Conservation (phyloP, 37 sponge, comb jelly and placozoan species). For the Geodia barretti region DNA sequence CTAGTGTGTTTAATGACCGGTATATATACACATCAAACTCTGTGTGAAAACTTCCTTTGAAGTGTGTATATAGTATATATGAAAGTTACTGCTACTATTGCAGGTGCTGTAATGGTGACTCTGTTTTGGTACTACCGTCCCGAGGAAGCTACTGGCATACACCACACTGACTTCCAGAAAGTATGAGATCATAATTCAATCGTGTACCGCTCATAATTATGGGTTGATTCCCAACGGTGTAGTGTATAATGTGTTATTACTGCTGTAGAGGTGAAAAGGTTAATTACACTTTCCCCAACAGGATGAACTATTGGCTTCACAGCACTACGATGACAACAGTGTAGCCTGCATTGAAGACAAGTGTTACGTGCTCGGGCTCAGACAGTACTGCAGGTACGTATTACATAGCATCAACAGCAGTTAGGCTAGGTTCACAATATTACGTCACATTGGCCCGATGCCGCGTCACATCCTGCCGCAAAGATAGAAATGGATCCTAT, state of each 20-base stretch:
- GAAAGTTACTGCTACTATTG: too few species aligned
- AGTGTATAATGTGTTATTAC: too few species aligned
- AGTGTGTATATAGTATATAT: conserved; percentile 17
- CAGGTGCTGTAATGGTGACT: conserved; percentile 67
- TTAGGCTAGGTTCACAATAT: too few species aligned
- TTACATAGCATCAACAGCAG: neutral
- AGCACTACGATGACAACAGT: conserved; percentile 74
- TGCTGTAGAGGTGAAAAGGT: neutral
- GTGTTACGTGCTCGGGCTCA: conserved; percentile 47
- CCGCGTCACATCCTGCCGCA: too few species aligned
- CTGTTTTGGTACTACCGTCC: conserved; percentile 82
- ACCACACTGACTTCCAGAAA: neutral
- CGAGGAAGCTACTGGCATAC: conserved; percentile 33
- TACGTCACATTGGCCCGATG: neutral
- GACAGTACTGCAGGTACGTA: conserved; percentile 63
- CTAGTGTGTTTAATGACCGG: too few species aligned
- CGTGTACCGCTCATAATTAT: too few species aligned
- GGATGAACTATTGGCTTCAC: conserved; percentile 67
- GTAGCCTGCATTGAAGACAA: conserved; percentile 80
- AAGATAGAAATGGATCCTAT: too few species aligned
- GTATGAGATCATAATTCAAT: neutral
- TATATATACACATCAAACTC: too few species aligned
- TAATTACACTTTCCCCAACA: too few species aligned
- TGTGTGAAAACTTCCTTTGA: too few species aligned
- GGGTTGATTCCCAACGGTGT: too few species aligned